Base-by-base conservation (phyloP, 2,113 vertebrate genomes). In the Percina caprodes region DNA sequence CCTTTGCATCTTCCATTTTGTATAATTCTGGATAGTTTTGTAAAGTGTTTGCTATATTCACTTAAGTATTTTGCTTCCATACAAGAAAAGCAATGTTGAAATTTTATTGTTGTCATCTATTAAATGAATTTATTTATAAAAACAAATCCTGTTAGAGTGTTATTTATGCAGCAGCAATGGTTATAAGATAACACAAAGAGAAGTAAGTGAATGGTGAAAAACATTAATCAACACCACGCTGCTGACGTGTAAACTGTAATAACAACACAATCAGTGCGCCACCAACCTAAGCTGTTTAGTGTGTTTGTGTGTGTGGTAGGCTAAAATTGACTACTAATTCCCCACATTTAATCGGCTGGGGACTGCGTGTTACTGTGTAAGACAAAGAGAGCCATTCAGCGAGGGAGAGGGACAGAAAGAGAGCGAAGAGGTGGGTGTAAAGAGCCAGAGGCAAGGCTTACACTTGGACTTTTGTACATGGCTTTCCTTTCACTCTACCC, bases 281-380 rank as follows among this genome's bases (percentile, higher is more conserved):
- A 83, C 85, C 80, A 89, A 16, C 65, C 82, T 93, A 91, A 94
- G 92, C 92, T 92, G 88, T 94, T 94, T 91, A 92, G 86, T 88
- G 86, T 89, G 86, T 94, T 93, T 92, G 91, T 94, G 89, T 91
- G 92, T 90, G 92, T 83, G 89, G 82, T 74, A 88, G 90, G 89
- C 90, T 94, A 92, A 95, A 94, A 93, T 94, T 93, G 93, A 95
- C 94, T 92, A 93, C 94, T 95, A 95, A 95, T 95, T 95, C 94
- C 93, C 91, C 89, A 88, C 91, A 92, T 95, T 95, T 95, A 96
- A 95, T 95, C 92, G 92, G 93, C 93, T 94, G 94, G 91, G 93
- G 91, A 92, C 90, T 91, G 89, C 78, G 80, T 95, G 94, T 95
- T 95, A 94, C 93, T 91, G 88, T 72, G 70, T 86, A 83, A 90